Conservation (phyloP, 2,888 invertebrate species). For the Noctua janthina region DNA sequence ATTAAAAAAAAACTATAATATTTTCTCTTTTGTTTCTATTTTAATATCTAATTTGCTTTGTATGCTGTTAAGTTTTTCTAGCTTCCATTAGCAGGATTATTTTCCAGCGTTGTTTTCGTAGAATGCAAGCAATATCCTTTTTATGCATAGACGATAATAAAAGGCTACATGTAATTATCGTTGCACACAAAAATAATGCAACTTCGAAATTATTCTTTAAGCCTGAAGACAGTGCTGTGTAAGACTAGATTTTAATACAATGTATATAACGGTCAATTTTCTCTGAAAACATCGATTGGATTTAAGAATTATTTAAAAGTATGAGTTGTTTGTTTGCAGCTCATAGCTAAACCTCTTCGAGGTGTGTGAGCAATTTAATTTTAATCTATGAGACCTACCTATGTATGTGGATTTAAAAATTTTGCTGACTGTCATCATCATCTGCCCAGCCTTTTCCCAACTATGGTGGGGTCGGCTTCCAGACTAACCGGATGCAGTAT, state of each 20-base stretch:
- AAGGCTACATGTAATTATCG: not conserved
- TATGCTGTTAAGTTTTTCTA: conserved; percentile 33
- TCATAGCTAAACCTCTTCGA: not conserved
- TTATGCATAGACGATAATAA: conserved; percentile 26
- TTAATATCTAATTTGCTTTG: conserved; percentile 48
- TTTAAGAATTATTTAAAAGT: not conserved
- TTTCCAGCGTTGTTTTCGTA: conserved; percentile 30
- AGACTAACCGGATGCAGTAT: no score
- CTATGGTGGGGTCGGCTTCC: no score
- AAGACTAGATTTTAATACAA: not conserved
- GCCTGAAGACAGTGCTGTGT: not conserved
- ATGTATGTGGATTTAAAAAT: not conserved
- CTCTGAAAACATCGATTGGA: not conserved
- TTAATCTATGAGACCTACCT: not conserved
- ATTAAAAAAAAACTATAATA: conserved; percentile 1
- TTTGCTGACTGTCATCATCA: not conserved
- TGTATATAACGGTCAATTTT: not conserved
- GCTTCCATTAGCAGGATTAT: conserved; percentile 53
- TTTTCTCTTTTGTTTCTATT: conserved; percentile 21
- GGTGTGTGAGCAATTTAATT: not conserved
- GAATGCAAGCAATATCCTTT: conserved; percentile 35
- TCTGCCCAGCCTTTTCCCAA: no score
- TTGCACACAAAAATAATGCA: conserved; percentile 21
- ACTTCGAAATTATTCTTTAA: not conserved
- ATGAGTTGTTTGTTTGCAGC: not conserved